Percentiles rank a stretch among this genome's conserved stretches.
phyloP scores from a whole-genome alignment of 2,797 vertebrate genomes.

The Chelon auratus region DNA sequence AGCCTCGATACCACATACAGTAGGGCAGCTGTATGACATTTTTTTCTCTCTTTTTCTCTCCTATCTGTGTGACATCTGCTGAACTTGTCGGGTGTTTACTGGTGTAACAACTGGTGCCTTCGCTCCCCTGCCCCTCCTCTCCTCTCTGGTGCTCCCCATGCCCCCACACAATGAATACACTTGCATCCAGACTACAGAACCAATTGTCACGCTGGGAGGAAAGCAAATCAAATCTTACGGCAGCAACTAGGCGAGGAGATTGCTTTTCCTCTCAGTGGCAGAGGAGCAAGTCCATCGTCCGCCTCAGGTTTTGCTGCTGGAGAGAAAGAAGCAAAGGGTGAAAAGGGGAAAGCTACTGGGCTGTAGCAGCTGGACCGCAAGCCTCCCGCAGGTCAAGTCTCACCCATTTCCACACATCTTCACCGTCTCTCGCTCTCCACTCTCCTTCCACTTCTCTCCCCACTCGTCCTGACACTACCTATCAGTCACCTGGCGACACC shows the following conservation, averaged over 20 bases:
- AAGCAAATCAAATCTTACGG: constrained; percentile 87
- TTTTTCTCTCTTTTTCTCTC: constrained; percentile 59
- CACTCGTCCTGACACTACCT: constrained; percentile 63
- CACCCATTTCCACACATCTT: constrained; percentile 68
- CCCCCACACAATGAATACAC: constrained; percentile 81
- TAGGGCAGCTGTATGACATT: constrained; percentile 67
- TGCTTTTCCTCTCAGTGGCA: constrained; percentile 83
- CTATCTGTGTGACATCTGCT: constrained; percentile 77
- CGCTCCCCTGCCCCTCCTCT: constrained; percentile 46
- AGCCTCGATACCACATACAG: constrained; percentile 60
- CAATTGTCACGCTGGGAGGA: constrained; percentile 84
- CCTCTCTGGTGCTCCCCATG: constrained; percentile 57
- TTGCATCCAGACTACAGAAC: constrained; percentile 82
- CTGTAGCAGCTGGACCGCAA: constrained; percentile 56
- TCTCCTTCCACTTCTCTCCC: constrained; percentile 51
- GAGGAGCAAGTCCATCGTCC: constrained; percentile 64
- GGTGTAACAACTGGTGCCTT: constrained; percentile 78
- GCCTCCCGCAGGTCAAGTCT: constrained; percentile 70
- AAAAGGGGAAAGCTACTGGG: constrained; percentile 61
- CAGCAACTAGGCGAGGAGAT: constrained; percentile 84
- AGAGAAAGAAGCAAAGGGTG: constrained; percentile 66
- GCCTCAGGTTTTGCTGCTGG: constrained; percentile 60
- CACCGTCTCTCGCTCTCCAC: constrained; percentile 25
- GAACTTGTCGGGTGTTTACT: constrained; percentile 80
- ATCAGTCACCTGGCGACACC: constrained; percentile 66